A percentile compares a stretch with the other conserved stretches of the same genome.
Conservation (phyloP, 2,888 invertebrate genomes). For the Sussaba pulchella region DNA sequence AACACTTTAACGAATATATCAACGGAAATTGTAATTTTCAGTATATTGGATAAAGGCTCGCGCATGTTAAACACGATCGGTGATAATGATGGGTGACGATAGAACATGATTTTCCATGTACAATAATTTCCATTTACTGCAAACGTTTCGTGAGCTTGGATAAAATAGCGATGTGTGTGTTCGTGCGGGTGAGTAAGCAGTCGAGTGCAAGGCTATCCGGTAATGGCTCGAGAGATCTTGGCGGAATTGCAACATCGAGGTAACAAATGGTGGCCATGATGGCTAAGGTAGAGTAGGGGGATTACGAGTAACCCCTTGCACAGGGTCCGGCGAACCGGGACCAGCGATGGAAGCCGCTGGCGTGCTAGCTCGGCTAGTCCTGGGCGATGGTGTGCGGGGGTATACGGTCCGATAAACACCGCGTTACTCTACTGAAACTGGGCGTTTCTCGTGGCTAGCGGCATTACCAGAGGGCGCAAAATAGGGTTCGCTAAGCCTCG, state of each 20-base stretch:
- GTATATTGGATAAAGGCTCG: no score
- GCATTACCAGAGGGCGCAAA: slow-evolving; percentile 54
- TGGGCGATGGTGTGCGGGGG: slow-evolving; percentile 74
- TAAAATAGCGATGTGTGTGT: slow-evolving; percentile 34
- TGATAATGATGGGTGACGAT: slow-evolving; percentile 52
- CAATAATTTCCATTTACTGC: slow-evolving; percentile 25
- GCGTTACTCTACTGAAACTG: slow-evolving; percentile 79
- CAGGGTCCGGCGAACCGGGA: slow-evolving; percentile 71
- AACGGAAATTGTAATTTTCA: no score
- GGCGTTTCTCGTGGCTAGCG: slow-evolving; percentile 75
- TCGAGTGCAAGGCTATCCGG: slow-evolving; percentile 63
- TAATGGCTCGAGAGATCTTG: slow-evolving; percentile 69
- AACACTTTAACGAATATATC: no score
- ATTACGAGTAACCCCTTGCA: slow-evolving; percentile 77
- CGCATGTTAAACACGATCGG: slow-evolving; percentile 18
- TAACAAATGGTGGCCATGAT: slow-evolving; percentile 76
- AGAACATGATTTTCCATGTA: slow-evolving; percentile 15
- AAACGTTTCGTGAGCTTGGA: slow-evolving; percentile 53
- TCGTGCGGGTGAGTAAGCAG: slow-evolving; percentile 23
- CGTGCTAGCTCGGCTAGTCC: slow-evolving; percentile 61
- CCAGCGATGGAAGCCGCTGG: slow-evolving; percentile 66
- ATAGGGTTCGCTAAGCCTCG: slow-evolving; percentile 72
- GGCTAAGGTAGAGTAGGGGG: slow-evolving; percentile 74
- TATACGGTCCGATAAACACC: slow-evolving; percentile 82
- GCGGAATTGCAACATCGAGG: slow-evolving; percentile 69